Conservation (phyloP, 2,888 invertebrate genomes). For the Orgyia antiqua region DNA sequence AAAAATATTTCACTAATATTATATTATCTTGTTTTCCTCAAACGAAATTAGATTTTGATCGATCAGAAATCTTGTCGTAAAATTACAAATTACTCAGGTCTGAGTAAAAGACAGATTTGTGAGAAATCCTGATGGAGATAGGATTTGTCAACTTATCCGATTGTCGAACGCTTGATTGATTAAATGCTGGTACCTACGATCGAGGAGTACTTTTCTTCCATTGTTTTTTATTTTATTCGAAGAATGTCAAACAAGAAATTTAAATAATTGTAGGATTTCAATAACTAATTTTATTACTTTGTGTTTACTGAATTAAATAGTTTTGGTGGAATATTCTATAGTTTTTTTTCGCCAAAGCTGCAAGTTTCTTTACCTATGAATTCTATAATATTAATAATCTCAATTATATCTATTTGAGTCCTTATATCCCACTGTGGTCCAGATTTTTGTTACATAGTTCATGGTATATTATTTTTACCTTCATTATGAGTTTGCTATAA, state of each 20-base stretch:
- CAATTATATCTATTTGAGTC: no score
- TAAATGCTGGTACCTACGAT: slow-evolving; percentile 18
- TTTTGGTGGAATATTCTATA: no score
- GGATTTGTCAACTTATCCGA: slow-evolving; percentile 26
- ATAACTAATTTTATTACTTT: no score
- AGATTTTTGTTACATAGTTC: no score
- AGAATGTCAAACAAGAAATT: slow-evolving; percentile 1
- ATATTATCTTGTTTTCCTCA: slow-evolving; percentile 14
- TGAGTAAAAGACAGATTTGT: slow-evolving; percentile 9
- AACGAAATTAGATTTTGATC: slow-evolving; percentile 18
- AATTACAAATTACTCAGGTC: slow-evolving; percentile 16
- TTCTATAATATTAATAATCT: no score
- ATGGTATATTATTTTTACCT: no score
- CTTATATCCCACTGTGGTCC: no score
- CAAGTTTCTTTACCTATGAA: no score
- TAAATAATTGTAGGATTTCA: not conserved
- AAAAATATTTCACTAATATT: no score
- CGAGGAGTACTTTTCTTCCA: slow-evolving; percentile 9
- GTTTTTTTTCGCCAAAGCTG: no score
- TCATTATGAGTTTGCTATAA: no score
- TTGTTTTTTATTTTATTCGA: slow-evolving; percentile 6
- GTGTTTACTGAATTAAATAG: no score
- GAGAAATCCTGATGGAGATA: slow-evolving; percentile 17
- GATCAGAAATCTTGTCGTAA: slow-evolving; percentile 14
- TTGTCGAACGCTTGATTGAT: slow-evolving; percentile 25